These are phyloP conservation scores for Cylloceria caligata DNA, from an alignment of 2,888 invertebrate species.

Conservation along the genomic window DNA sequence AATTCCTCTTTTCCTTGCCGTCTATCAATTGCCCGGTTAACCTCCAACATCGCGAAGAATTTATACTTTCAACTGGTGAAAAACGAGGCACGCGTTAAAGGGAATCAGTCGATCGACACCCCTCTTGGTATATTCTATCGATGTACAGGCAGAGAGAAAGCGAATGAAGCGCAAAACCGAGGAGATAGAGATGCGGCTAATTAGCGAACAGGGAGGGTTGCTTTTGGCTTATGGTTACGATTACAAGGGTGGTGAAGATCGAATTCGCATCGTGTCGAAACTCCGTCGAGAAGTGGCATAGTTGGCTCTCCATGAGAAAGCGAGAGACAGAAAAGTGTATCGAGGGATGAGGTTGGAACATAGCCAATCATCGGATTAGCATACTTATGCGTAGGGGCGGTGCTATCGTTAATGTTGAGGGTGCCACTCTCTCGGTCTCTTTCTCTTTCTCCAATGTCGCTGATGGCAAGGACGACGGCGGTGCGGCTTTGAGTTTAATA, in stretches of 20 bases:
- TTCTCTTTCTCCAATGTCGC: conserved; percentile 56
- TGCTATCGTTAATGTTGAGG: conserved; percentile 82
- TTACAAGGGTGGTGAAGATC: conserved; percentile 78
- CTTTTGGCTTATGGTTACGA: conserved; percentile 83
- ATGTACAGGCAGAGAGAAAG: conserved; percentile 70
- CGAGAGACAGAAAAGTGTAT: conserved; percentile 46
- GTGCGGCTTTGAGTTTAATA: conserved; percentile 61
- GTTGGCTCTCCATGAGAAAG: conserved; percentile 45
- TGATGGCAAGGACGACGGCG: conserved; percentile 55
- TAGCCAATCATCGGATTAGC: conserved; percentile 85
- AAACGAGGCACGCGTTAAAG: conserved; percentile 36
- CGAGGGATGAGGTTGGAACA: conserved; percentile 80
- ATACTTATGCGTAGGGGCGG: conserved; percentile 84
- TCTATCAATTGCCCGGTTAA: conserved; percentile 48
- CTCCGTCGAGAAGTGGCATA: conserved; percentile 5
- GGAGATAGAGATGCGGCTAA: conserved; percentile 75
- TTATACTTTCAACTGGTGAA: conserved; percentile 22
- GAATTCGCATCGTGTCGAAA: conserved; percentile 34
- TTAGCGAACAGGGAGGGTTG: conserved; percentile 83
- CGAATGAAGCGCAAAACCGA: conserved; percentile 70
- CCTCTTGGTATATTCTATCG: conserved; percentile 45
- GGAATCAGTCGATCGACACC: conserved; percentile 61
- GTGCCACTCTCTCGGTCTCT: conserved; percentile 77
- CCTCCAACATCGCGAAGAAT: conserved; percentile 48
- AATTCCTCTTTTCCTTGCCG: conserved; percentile 17